Conservation (phyloP, 2,797 vertebrate genomes). For the Crypturellus tataupa region DNA sequence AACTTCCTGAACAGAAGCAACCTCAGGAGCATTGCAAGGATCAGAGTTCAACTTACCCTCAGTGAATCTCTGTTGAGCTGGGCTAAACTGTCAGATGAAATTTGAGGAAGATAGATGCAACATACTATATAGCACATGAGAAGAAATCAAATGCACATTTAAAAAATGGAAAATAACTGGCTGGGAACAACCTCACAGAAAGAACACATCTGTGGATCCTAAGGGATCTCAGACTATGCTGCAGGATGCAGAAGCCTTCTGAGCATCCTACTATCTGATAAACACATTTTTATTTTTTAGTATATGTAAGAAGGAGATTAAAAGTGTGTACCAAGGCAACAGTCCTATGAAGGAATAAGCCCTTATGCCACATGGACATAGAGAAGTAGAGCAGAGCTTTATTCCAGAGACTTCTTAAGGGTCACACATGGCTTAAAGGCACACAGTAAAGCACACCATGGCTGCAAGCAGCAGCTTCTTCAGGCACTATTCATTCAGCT, state of each 20-base stretch:
- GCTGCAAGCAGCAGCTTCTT: neutral
- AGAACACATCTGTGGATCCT: neutral
- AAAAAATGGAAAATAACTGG: neutral
- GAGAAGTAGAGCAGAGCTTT: neutral
- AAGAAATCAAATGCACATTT: neutral
- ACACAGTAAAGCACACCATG: neutral
- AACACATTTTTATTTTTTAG: neutral
- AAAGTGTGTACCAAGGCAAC: neutral
- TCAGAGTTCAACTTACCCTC: neutral
- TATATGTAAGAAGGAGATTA: neutral
- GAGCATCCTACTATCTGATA: neutral
- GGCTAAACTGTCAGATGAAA: neutral
- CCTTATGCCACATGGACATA: neutral
- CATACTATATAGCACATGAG: neutral
- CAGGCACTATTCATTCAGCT: neutral
- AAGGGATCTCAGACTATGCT: neutral
- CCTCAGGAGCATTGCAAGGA: neutral
- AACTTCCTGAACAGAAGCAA: constrained; percentile 3
- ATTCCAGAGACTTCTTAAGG: neutral
- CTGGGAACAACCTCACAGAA: neutral
- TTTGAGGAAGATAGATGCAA: neutral
- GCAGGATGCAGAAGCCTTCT: neutral
- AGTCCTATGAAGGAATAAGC: neutral
- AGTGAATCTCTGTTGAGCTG: neutral
- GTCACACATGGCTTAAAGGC: too few relatives aligned